Base-by-base conservation (phyloP, 2,888 invertebrate genomes). In the Sclerodermus sp. region DNA sequence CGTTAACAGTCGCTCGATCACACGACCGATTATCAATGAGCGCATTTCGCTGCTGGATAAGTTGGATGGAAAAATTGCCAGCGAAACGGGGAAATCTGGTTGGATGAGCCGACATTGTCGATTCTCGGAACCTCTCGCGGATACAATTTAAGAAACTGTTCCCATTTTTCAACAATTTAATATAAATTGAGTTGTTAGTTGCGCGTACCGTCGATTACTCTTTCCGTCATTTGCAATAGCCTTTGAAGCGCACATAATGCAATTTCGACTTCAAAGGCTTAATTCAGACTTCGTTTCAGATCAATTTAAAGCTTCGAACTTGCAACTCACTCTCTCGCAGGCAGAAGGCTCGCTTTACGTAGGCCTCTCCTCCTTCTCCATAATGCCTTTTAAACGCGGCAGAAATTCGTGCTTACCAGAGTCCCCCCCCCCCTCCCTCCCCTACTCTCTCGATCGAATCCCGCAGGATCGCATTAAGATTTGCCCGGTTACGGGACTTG, bases 211-310 rank as follows among this genome's bases (percentile, higher is more conserved):
- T 38, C 38, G 16, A 38, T 38, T 38, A 16, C 38, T 16, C 38
- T 38, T 41, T 23, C 10, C 36, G 4, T 9, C 16, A 12, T 16
- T 17, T 23, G 23, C 23, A 23, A 23, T 23, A 23, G 23, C 43
- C 36, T 44, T 44, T 44, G 43, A 34, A 15, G 13, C 14, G n/a
- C 17, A 3, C n/a, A 18, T 36, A 44, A 44, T 23, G 36, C 1
- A 16, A 44, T 44, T 15, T 44, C 18, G n/a, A 44, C 43, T n/a
- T 34, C 43, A 44, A 44, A 44, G 43, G 36, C 10, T 16, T 44
- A 34, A 34, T 44, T 44, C 43, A 44, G n/a, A 14, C 17, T 44
- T 44, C 36, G n/a, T 36, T 34, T 18, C 18, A 17, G 18, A 36
- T 18, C 43, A 34, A 44, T 44, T 44, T 44, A 36, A 5, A 16